Evolutionary conservation across 2,113 vertebrate genomes (phyloP), one percentile per base, ranked within the genome.

Genomic region (Callipepla californica): DNA sequence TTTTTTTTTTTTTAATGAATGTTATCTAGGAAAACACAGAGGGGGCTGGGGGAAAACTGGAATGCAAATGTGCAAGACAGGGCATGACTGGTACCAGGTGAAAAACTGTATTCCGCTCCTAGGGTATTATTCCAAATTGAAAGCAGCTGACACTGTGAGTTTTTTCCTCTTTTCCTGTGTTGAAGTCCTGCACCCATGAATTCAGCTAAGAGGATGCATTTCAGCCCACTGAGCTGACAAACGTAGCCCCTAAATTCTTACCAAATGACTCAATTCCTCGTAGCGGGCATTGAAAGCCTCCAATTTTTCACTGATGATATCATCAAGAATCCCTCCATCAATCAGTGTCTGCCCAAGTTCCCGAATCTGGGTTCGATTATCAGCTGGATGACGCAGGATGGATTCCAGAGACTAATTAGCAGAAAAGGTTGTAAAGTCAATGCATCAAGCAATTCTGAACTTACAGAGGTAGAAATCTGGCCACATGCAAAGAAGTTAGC

Each of bases 261-360:
- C 99, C 98, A 98, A 97, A 67, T 98, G 98, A 96, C 98, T 99
- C 88, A 99, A 94, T 21, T 98, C 98, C 36, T 99, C 99, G 15
- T 99, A 98, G 78, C 97, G 98, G 13, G 98, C 98, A 87, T 99
- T 99, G 94, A 99, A 99, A 87, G 96, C 97, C 97, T 99, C 98
- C 91, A 99, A 93, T 93, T 99, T 99, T 95, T 99, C 99, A 34
- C 98, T 99, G 96, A 99, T 99, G 80, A 99, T 98, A 68, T 99
- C 99, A 95, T 99, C 99, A 25, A 99, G 98, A 89, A 99, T 99
- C 38, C 99, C 99, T 76, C 99, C 99, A n/a, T 99, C 99, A 80
- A 99, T 99, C 96, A 99, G 91, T 2, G 99, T 99, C 97, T 99
- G 99, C 50, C 99, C 99, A 67, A 99, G 98, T 94, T 99, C 99